These are phyloP conservation scores for Idaea aversata DNA, from an alignment of 2,888 invertebrate genomes.

Conservation along the genomic window DNA sequence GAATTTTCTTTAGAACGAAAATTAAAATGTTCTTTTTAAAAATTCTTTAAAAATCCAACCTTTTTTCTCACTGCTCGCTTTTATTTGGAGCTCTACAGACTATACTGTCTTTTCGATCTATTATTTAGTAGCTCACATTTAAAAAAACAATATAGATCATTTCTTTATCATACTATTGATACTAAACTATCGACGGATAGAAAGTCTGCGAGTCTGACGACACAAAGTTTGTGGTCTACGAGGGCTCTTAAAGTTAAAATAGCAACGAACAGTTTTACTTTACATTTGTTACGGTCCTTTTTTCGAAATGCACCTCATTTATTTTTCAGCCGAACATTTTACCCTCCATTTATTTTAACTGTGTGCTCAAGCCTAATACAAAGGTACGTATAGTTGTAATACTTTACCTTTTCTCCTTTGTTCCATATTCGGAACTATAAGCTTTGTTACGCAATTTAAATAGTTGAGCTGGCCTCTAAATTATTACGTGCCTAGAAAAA, in stretches of 20 bases:
- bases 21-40: not conserved
- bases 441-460: not conserved
- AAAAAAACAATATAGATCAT: too few relatives aligned
- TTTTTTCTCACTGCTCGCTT: not conserved
- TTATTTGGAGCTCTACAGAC: not conserved
- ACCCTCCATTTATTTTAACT: conserved; percentile 23
- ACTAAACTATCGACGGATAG: too few relatives aligned
- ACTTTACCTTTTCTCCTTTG: not conserved
- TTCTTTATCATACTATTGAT: too few relatives aligned
- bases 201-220: too few relatives aligned
- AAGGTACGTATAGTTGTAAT: not conserved
- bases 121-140: not conserved
- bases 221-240: too few relatives aligned
- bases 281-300: conserved; percentile 17
- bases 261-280: not conserved
- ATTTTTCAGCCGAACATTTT: conserved; percentile 23
- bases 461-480: not conserved
- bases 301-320: conserved; percentile 27
- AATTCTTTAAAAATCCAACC: not conserved
- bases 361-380: conserved; percentile 10
- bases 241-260: not conserved
- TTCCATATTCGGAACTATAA: not conserved
- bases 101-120: not conserved
- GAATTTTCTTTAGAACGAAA: not conserved
- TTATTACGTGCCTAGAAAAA: not conserved